These are phyloP conservation scores for Anguilla marmorata DNA, from an alignment of 2,797 vertebrate species.

Conservation along the genomic window DNA sequence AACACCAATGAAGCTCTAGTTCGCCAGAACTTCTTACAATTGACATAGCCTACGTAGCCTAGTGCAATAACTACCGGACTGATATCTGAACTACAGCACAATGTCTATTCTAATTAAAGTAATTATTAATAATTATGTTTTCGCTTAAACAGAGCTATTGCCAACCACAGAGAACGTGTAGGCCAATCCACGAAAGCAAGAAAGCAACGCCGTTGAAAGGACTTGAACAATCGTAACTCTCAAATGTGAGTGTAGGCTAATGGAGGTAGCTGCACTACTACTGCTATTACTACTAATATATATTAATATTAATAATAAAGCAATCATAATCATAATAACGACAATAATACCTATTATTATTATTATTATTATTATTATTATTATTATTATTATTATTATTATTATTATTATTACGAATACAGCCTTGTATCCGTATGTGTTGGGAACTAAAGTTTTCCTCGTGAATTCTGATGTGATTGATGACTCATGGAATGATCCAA, in stretches of 20 bases:
- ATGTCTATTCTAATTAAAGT: too few relatives aligned
- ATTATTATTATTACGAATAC: not conserved
- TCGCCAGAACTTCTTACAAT: too few relatives aligned
- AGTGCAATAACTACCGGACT: too few relatives aligned
- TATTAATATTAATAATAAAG: not conserved
- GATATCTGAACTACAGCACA: too few relatives aligned
- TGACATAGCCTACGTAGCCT: too few relatives aligned
- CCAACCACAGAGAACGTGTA: not conserved
- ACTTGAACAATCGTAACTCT: not conserved
- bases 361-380: not conserved
- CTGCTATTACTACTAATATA: too few relatives aligned
- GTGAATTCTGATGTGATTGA: not conserved
- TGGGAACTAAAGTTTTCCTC: not conserved
- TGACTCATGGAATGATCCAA: not conserved
- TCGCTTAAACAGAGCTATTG: not conserved
- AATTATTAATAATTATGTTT: not conserved
- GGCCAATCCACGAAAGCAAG: not conserved
- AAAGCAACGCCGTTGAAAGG: not conserved
- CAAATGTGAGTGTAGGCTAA: not conserved
- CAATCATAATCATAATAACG: not conserved
- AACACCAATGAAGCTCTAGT: too few relatives aligned
- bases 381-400: not conserved
- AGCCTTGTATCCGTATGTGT: not conserved
- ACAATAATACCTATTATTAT: too few relatives aligned
- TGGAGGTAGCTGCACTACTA: too few relatives aligned